phyloP scores from a whole-genome alignment of 2,888 invertebrate species.

The Loripinus fragilis region DNA sequence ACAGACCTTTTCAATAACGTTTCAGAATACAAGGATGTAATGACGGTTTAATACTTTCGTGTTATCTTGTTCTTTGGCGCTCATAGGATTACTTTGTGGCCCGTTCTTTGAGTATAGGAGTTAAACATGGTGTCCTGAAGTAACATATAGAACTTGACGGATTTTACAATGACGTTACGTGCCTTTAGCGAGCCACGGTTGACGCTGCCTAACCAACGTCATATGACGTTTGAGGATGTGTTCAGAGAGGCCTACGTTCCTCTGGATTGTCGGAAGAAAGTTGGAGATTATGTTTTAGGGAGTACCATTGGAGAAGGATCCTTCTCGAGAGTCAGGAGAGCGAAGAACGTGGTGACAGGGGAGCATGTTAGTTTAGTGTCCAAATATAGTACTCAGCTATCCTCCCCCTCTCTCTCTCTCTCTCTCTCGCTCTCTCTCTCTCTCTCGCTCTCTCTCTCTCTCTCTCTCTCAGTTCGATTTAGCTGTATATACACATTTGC shows the following conservation, averaged over 20 bases:
- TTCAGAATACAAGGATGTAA: no score
- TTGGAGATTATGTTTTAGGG: constrained; percentile 58
- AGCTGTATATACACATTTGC: no score
- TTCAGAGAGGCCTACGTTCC: constrained; percentile 59
- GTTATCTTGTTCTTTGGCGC: no score
- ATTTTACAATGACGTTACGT: background rate
- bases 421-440: no score
- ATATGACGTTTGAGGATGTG: constrained; percentile 53
- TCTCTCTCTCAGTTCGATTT: no score
- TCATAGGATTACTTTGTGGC: no score
- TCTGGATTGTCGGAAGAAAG: constrained; percentile 53
- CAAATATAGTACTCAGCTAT: background rate
- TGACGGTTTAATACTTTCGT: no score
- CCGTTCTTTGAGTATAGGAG: no score
- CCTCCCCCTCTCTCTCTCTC: background rate
- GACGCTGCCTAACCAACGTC: constrained; percentile 16
- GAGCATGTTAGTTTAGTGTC: constrained; percentile 42
- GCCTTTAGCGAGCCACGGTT: constrained; percentile 1
- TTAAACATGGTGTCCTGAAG: no score
- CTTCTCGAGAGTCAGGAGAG: constrained; percentile 58
- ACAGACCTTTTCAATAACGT: no score
- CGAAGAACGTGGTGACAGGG: constrained; percentile 43
- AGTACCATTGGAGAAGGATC: constrained; percentile 57
- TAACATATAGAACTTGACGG: no score
- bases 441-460: no score